Evolutionary conservation across 2,797 vertebrate genomes (phyloP).

Genomic region (Acanthurus tractus): DNA sequence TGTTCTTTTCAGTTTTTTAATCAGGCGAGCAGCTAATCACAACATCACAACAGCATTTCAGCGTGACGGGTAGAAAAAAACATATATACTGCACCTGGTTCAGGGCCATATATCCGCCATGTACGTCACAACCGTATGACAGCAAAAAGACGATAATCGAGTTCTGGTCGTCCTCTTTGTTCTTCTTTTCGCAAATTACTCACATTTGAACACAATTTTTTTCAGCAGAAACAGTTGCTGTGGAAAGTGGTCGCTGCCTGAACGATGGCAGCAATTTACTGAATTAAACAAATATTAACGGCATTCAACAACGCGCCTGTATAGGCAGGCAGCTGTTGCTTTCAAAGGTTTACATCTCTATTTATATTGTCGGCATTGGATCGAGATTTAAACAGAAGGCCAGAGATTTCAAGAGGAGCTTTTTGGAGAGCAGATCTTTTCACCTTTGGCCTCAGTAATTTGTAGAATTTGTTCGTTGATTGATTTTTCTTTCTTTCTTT

Average conservation of each 20-base stretch:
- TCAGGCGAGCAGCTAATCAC: too few relatives aligned
- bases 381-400: slow-evolving; percentile 4
- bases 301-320: slow-evolving; percentile 10
- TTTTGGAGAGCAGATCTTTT: slow-evolving; percentile 40
- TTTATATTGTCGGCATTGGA: slow-evolving; percentile 6
- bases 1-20: too few relatives aligned
- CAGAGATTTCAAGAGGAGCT: slow-evolving; percentile 11
- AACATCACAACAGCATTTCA: too few relatives aligned
- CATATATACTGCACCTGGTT: too few relatives aligned
- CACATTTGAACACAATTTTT: slow-evolving; percentile 11
- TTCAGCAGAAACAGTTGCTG: slow-evolving; percentile 4
- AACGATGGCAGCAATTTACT: slow-evolving; percentile 28
- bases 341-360: slow-evolving; percentile 28
- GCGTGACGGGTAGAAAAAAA: too few relatives aligned
- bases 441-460: slow-evolving; percentile 56
- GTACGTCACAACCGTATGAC: too few relatives aligned
- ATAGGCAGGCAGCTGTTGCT: slow-evolving; percentile 38
- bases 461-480: slow-evolving; percentile 47
- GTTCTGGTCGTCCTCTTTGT: too few relatives aligned
- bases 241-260: slow-evolving; percentile 13
- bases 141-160: too few relatives aligned
- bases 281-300: slow-evolving; percentile 25
- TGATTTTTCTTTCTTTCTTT: slow-evolving; percentile 37
- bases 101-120: too few relatives aligned
- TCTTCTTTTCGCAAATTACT: not conserved